Conservation (phyloP, 2,888 invertebrate species). For the Homarus gammarus region DNA sequence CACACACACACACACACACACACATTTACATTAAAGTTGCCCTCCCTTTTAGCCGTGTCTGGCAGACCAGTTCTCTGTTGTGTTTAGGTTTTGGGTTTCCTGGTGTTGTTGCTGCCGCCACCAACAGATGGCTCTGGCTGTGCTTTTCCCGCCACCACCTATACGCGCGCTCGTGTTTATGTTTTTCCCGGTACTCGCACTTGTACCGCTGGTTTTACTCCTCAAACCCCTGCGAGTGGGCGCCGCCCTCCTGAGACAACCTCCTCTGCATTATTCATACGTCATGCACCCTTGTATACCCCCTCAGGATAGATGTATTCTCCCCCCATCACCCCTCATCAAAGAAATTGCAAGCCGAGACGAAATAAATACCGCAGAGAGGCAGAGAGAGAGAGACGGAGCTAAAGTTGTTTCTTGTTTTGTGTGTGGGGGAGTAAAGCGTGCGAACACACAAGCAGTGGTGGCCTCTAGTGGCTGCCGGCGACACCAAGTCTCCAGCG, state of each 20-base stretch:
- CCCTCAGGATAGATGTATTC: too few species aligned
- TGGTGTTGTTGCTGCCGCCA: neutral
- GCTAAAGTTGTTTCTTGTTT: neutral
- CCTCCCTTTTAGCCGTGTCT: slow-evolving; percentile 12
- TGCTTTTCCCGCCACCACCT: slow-evolving; percentile 27
- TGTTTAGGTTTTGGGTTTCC: slow-evolving; percentile 6
- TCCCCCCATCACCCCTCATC: too few species aligned
- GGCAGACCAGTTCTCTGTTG: slow-evolving; percentile 7
- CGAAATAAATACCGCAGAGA: too few species aligned
- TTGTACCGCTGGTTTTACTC: slow-evolving; percentile 12
- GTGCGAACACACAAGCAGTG: slow-evolving; percentile 8
- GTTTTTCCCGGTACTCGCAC: neutral
- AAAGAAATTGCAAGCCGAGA: too few species aligned
- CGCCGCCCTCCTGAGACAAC: too few species aligned
- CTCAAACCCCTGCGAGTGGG: neutral
- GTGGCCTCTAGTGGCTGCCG: slow-evolving; percentile 28
- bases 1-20: slow-evolving; percentile 12
- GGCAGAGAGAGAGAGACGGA: too few species aligned
- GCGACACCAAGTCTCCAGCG: slow-evolving; percentile 21
- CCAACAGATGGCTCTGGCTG: slow-evolving; percentile 30
- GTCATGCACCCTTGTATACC: too few species aligned
- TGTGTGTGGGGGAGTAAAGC: neutral
- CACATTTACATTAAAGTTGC: slow-evolving; percentile 26
- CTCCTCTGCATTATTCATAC: too few species aligned
- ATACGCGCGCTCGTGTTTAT: neutral